Base-by-base conservation (phyloP, 2,113 vertebrate species). In the Eonycteris spelaea region DNA sequence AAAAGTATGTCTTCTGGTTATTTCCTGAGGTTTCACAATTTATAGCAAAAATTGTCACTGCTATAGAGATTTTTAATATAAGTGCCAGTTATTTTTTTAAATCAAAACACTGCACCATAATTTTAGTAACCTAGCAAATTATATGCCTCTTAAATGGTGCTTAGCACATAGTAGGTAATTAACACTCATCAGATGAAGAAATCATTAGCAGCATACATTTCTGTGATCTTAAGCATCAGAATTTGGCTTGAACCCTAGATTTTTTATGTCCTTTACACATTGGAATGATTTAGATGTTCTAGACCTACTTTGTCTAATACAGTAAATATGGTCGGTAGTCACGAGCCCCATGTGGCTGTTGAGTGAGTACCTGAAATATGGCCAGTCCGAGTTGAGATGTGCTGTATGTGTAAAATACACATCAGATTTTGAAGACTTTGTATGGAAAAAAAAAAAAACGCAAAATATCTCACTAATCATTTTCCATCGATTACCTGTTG, bases 81-180 rank as follows among this genome's bases (percentile, higher is more conserved):
- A 91, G 38, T 33, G 84, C 38, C 22, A 21, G 19, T 22, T 35
- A 21, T 48, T 86, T 26, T 94, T 82, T 73, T 71, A 24, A 28
- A 77, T 35, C 70, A 63, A 59, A 93, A 95, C 53, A 28, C 5
- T 7, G 24, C 15, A 22, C 70, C 33, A 8, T 51, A 21, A 71
- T 67, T 77, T 79, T 79, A 57, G 48, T 88, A 38, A 96, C 45
- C n/a, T 61, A 28, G 30, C 88, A 97, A 77, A 85, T 53, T 45
- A 28, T 57, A 79, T 35, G 12, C 79, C 48, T 94, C 48, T 83
- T 94, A 92, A 95, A 74, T 48, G 11, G 3, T 84, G 21, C 35
- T 96, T 30, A 86, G 24, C 88, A 26, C n/a, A n/a, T 16, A 74
- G 7, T 45, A 83, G 51, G 83, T 63, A 84, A 28, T 40, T 21